Evolutionary conservation across 2,888 invertebrate species (phyloP), one percentile per base, ranked within the genome.

Genomic region (Macaria notata): DNA sequence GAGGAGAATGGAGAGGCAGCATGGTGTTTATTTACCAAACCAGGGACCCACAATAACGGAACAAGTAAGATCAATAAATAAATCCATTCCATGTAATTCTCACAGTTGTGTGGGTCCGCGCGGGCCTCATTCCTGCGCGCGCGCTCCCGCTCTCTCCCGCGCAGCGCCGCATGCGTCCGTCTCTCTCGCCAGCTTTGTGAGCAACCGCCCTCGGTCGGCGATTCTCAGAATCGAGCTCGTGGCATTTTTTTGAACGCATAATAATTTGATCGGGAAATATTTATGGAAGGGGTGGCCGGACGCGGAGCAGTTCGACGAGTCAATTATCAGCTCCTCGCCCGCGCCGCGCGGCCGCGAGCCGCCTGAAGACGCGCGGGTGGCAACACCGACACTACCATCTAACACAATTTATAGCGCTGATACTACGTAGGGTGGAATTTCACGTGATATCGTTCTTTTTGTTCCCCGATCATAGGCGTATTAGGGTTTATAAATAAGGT

Each of bases 201-300:
- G 70, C 76, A 86, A 86, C 89, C 88, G 88, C 88, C 87, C 86
- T 82, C 75, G 80, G 79, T 75, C 70, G 78, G 69, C 69, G 76
- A 73, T 89, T 90, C 90, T 77, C 70, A 81, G 90, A 90, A 90
- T 81, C 70, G 83, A 78, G 78, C 85, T 88, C 82, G 84, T 86
- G 84, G 88, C 83, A 84, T 87, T 89, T 90, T 90, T 91, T 88
- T 83, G 81, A 78, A 78, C 80, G 84, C 83, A 86, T 88, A 86
- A 88, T 89, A 89, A 90, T 90, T 90, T 88, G 88, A 90, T 91
- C 85, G 88, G 90, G 88, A 88, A 91, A 90, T 90, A 90, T 90
- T 90, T 89, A 88, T 89, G 86, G 88, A 88, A 87, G 83, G 89
- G 88, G 86, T 87, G 86, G 81, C 82, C 83, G 86, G 84, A 80